Conservation (phyloP, 2,888 invertebrate genomes). For the Lithophane ornitopus region DNA sequence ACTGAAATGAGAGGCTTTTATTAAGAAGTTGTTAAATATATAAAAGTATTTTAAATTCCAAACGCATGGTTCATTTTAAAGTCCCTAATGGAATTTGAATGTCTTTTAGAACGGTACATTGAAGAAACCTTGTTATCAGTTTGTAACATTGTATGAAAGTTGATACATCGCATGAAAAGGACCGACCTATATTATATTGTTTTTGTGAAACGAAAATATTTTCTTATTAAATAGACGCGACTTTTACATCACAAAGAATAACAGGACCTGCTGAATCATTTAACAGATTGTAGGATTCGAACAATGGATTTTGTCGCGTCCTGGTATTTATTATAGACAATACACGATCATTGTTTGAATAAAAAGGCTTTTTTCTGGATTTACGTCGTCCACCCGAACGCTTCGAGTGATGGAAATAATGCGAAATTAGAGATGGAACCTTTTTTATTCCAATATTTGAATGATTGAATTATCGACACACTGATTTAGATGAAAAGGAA, state of each 20-base stretch:
- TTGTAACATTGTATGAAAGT: background rate
- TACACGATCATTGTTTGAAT: conserved; percentile 30
- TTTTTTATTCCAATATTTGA: conserved; percentile 26
- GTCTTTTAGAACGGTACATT: background rate
- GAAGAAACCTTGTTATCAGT: background rate
- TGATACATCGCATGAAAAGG: background rate
- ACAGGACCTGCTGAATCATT: conserved; percentile 66
- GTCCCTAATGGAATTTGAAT: background rate
- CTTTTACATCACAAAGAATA: conserved; percentile 53
- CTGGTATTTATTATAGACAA: conserved; percentile 44
- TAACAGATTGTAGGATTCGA: conserved; percentile 56
- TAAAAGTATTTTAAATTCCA: background rate
- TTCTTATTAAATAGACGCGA: background rate
- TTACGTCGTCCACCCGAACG: conserved; percentile 4
- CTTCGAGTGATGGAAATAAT: conserved; percentile 14
- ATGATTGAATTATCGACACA: conserved; percentile 9
- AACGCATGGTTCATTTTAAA: background rate
- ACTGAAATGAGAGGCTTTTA: background rate
- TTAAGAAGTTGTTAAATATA: background rate
- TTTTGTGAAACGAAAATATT: background rate
- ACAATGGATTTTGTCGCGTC: conserved; percentile 49
- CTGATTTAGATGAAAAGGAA: conserved; percentile 19
- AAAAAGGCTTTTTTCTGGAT: conserved; percentile 39
- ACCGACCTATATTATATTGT: background rate
- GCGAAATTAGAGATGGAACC: conserved; percentile 23